Base-by-base conservation (phyloP, 1,140 invertebrate species). In the Condylostylus longicornis region DNA sequence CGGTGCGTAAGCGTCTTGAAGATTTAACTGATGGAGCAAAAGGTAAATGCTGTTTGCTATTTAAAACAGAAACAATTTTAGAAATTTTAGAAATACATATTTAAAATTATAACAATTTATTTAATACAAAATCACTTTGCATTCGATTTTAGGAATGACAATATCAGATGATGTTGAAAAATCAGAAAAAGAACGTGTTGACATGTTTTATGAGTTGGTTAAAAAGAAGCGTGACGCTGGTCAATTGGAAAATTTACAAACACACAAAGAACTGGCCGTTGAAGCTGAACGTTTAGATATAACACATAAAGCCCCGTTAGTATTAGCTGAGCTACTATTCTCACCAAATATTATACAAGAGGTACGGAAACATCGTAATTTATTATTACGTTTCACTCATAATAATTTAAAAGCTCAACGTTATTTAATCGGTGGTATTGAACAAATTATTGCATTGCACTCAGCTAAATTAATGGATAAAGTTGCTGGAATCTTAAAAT, bases 271-370 rank as follows among this genome's bases (percentile, higher is more conserved):
- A 46, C 63, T 98, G 22, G 49, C 91, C n/a, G 71, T 77, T 33
- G 93, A 98, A 64, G 93, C 95, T 12, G 93, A 98, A 49, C 74
- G 93, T 44, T 68, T 99, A 42, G 94, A 98, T 46, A 79, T 99
- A 46, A 89, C 89, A 45, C 80, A 82, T 14, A 98, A 98, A 60
- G 87, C 88, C 22, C 78, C 88, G 4, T 65, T 98, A 38, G 77
- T 98, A 25, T 70, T 98, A 31, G 89, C 87, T 43, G 91, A 98
- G 62, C 61, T 98, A 31, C 68, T 98, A 3, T 90, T 98, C 50
- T 50, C 50, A n/a, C 49, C 59, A 37, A 79, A 81, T 41, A 81
- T 95, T 32, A 70, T 85, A 21, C 67, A 70, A 18, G 85, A 96
- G 65, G 71, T 79, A 45, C 66, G 65, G 42, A 74, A 72, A 37